phyloP scores from a whole-genome alignment of 92 coral and sea anemone species.

The Diadumene lineata region DNA sequence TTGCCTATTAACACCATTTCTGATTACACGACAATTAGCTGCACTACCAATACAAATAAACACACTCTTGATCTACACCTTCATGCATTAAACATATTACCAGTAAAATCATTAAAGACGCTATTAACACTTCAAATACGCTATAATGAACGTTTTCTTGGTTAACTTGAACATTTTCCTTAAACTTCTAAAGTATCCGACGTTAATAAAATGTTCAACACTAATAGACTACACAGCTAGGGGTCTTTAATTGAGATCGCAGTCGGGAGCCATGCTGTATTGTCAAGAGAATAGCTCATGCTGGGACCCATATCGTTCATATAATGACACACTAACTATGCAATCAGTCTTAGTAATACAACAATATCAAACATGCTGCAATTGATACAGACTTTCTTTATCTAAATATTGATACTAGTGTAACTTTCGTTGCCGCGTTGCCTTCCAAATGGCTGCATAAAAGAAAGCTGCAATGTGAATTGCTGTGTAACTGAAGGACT shows the following conservation, averaged over 20 bases:
- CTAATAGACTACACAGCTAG: constrained; percentile 32
- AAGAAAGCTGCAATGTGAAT: constrained; percentile 12
- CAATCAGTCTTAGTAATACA: background rate
- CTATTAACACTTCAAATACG: background rate
- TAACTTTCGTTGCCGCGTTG: too few relatives aligned
- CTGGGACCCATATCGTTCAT: constrained; percentile 14
- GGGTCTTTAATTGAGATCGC: constrained; percentile 27
- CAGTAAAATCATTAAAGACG: background rate
- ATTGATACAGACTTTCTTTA: background rate
- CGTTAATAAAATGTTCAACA: constrained; percentile 20
- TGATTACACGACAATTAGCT: constrained; percentile 50
- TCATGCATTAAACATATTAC: background rate
- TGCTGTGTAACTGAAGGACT: background rate
- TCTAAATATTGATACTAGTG: too few relatives aligned
- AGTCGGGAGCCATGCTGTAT: constrained; percentile 29
- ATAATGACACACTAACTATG: constrained; percentile 8
- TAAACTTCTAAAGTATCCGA: constrained; percentile 40
- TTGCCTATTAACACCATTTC: constrained; percentile 18
- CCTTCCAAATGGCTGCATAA: too few relatives aligned
- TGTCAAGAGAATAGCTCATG: constrained; percentile 10
- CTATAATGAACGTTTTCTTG: background rate
- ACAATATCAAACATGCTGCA: background rate
- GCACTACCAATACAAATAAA: constrained; percentile 32
- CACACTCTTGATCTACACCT: background rate
- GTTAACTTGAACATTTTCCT: background rate